phyloP scores from a whole-genome alignment of 2,113 vertebrate genomes.

The Apeltes quadracus region DNA sequence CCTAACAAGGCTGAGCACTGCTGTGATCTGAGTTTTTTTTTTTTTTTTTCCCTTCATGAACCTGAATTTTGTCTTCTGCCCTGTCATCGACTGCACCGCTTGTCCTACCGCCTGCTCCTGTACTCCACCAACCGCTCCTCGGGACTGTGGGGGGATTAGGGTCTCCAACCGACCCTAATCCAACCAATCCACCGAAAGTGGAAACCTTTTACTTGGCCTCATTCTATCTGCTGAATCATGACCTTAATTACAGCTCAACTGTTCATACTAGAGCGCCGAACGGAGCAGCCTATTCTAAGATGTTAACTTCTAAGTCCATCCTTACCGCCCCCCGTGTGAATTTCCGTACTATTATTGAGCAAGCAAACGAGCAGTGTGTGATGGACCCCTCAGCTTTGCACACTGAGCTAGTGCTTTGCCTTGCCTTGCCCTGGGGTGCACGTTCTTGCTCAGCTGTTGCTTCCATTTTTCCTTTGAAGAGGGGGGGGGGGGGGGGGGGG shows the following conservation, averaged over 20 bases:
- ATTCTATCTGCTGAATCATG: background rate
- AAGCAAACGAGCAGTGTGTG: background rate
- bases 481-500: too few relatives aligned
- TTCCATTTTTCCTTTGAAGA: background rate
- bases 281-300: background rate
- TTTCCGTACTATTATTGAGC: background rate
- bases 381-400: background rate
- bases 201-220: background rate
- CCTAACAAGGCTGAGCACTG: background rate
- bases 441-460: background rate
- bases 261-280: too few relatives aligned
- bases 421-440: background rate
- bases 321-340: background rate
- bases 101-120: background rate
- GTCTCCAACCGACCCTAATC: too few relatives aligned
- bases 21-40: background rate
- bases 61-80: background rate
- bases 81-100: background rate
- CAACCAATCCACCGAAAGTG: too few relatives aligned
- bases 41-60: background rate
- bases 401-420: conserved; percentile 15
- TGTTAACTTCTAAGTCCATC: background rate
- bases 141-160: too few relatives aligned
- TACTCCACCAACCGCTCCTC: background rate
- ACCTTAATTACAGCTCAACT: background rate